phyloP scores from a whole-genome alignment of 2,797 vertebrate species.

The Lepilemur ruficaudatus region DNA sequence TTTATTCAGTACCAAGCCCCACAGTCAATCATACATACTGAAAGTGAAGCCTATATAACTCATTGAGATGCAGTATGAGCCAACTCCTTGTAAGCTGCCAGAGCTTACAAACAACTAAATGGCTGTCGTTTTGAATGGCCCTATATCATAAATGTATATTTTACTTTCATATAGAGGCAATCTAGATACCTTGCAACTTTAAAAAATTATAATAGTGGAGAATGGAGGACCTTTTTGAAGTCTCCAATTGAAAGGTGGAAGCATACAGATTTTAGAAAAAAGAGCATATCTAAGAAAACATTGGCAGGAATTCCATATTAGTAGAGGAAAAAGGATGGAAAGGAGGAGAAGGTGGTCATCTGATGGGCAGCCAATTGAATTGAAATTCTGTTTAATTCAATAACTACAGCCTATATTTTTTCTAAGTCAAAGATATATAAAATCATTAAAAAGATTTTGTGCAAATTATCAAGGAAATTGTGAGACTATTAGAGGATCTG shows the following conservation, averaged over 20 bases:
- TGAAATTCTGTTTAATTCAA: neutral
- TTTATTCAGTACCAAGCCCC: constrained; percentile 34
- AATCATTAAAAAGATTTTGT: neutral
- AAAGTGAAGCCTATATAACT: constrained; percentile 38
- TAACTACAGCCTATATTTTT: neutral
- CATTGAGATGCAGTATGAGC: neutral
- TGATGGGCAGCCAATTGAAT: neutral
- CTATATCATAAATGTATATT: neutral
- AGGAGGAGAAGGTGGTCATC: neutral
- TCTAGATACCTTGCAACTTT: neutral
- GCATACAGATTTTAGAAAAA: neutral
- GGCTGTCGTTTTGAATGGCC: neutral
- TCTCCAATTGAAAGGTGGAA: neutral
- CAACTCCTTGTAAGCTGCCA: neutral
- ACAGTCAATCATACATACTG: neutral
- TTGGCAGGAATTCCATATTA: neutral
- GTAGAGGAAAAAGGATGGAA: neutral
- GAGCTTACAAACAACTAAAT: neutral
- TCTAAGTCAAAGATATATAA: neutral
- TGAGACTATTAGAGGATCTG: neutral
- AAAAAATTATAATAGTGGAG: neutral
- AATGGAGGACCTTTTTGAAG: neutral
- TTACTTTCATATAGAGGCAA: neutral
- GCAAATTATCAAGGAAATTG: neutral
- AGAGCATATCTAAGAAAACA: neutral